Evolutionary conservation across 2,113 vertebrate species (phyloP).

Genomic region (Ochotona curzoniae): DNA sequence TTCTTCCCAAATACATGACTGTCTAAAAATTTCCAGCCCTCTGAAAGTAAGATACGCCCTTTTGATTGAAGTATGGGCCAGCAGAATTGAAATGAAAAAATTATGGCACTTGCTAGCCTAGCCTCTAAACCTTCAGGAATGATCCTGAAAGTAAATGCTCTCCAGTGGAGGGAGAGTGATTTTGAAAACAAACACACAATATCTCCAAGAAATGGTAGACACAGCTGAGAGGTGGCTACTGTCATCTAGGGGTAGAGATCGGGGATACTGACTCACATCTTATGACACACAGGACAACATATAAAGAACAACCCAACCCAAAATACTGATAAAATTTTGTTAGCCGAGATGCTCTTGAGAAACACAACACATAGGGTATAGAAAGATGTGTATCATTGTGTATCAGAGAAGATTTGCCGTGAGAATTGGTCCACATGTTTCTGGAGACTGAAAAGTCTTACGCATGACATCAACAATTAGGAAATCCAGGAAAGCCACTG

Average conservation of each 20-base stretch:
- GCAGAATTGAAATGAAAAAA: background rate
- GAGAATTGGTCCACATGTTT: background rate
- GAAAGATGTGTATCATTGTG: no score
- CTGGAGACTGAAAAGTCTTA: background rate
- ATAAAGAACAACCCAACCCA: background rate
- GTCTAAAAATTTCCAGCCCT: background rate
- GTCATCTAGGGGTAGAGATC: background rate
- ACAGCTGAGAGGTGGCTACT: background rate
- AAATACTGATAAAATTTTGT: background rate
- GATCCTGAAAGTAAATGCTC: background rate
- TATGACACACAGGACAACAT: background rate
- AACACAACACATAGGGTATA: background rate
- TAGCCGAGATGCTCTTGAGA: background rate
- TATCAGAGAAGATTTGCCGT: background rate
- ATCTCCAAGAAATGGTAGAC: background rate
- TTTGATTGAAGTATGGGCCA: constrained; percentile 1
- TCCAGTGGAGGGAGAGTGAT: background rate
- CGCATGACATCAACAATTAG: background rate
- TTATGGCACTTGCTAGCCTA: background rate
- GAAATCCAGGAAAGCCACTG: background rate
- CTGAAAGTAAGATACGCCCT: background rate
- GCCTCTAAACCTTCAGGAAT: background rate
- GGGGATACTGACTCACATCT: background rate
- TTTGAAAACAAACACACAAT: background rate
- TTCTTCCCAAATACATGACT: background rate